Evolutionary conservation across 2,888 invertebrate genomes (phyloP).

Genomic region (Hypercompe scribonia): DNA sequence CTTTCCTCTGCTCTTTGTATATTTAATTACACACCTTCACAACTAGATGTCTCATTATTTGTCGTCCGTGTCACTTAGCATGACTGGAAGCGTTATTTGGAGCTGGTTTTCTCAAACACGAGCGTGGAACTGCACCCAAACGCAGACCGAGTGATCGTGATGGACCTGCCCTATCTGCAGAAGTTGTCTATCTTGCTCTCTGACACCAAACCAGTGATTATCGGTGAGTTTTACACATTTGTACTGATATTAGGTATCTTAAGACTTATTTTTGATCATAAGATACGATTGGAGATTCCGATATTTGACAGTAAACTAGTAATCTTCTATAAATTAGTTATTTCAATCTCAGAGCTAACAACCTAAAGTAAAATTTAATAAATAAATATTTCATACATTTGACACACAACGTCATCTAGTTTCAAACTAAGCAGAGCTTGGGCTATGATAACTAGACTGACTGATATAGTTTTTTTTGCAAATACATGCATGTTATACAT

Average conservation of each 20-base stretch:
- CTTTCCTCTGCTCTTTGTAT: not conserved
- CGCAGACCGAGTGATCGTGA: slow-evolving; percentile 87
- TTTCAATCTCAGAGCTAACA: too few relatives aligned
- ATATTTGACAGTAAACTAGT: not conserved
- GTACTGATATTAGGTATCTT: not conserved
- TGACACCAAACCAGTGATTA: slow-evolving; percentile 81
- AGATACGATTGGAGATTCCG: not conserved
- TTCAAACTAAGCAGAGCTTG: too few relatives aligned
- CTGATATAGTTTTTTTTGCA: too few relatives aligned
- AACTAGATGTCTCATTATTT: not conserved
- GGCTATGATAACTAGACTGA: too few relatives aligned
- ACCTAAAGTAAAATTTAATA: too few relatives aligned
- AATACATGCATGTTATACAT: too few relatives aligned
- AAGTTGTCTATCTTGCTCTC: slow-evolving; percentile 85
- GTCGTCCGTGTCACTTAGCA: slow-evolving; percentile 74
- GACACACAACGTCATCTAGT: too few relatives aligned
- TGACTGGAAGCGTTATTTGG: slow-evolving; percentile 88
- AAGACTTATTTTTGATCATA: not conserved
- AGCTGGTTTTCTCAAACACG: slow-evolving; percentile 87
- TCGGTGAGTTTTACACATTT: slow-evolving; percentile 77
- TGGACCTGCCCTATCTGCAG: slow-evolving; percentile 89
- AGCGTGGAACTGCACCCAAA: slow-evolving; percentile 81
- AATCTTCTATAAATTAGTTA: too few relatives aligned
- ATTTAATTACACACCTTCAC: too few relatives aligned
- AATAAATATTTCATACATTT: too few relatives aligned